phyloP scores from a whole-genome alignment of 2,797 vertebrate species.

The Cynodonichthys magdalenae region DNA sequence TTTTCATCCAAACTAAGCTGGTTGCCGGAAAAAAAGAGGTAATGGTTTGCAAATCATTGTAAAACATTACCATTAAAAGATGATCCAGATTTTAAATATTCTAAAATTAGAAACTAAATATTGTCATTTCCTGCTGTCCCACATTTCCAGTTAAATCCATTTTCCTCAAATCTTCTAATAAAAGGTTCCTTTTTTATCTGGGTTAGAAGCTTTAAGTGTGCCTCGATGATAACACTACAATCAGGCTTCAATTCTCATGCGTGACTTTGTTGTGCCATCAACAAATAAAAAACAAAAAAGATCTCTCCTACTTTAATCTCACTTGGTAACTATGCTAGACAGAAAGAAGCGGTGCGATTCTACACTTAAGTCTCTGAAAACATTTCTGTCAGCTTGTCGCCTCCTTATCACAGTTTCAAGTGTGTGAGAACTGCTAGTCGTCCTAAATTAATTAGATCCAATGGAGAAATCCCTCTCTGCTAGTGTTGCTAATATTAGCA shows the following conservation, averaged over 20 bases:
- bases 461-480: conserved; percentile 53
- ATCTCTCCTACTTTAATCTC: conserved; percentile 34
- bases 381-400: conserved; percentile 27
- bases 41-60: too few species aligned
- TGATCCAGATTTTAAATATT: conserved; percentile 6
- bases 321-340: conserved; percentile 28
- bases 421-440: conserved; percentile 36
- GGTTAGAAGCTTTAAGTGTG: conserved; percentile 9
- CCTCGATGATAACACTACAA: conserved; percentile 14
- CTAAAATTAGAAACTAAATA: conserved; percentile 46
- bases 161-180: conserved; percentile 1
- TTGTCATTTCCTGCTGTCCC: conserved; percentile 18
- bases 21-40: too few species aligned
- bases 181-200: conserved; percentile 8
- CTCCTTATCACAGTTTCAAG: conserved; percentile 39
- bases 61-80: conserved; percentile 20
- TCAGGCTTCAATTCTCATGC: conserved; percentile 17
- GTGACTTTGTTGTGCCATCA: conserved; percentile 25
- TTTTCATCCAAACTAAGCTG: too few species aligned
- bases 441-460: conserved; percentile 56
- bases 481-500: conserved; percentile 66
- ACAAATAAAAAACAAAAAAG: too few species aligned
- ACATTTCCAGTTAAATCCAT: conserved; percentile 32
- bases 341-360: conserved; percentile 13
- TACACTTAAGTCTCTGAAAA: conserved; percentile 7